phyloP scores from a whole-genome alignment of 2,888 invertebrate species.

The Drosophila macrospina region DNA sequence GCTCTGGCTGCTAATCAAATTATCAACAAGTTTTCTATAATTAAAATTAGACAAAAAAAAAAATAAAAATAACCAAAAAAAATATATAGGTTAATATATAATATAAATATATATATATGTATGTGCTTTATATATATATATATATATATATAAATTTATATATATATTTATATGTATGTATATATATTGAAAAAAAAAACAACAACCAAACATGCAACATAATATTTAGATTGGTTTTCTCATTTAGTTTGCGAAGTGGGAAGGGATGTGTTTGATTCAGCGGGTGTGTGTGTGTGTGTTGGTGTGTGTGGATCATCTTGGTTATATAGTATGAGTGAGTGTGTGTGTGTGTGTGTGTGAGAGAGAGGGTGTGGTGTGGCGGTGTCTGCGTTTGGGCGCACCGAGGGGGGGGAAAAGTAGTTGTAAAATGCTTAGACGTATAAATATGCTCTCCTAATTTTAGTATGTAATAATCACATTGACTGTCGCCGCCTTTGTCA shows the following conservation, averaged over 20 bases:
- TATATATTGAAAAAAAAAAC: slow-evolving; percentile 15
- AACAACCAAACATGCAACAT: slow-evolving; percentile 46
- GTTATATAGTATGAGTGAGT: neutral
- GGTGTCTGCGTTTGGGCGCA: slow-evolving; percentile 2
- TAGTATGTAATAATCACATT: slow-evolving; percentile 80
- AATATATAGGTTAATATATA: slow-evolving; percentile 8
- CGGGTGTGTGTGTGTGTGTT: slow-evolving; percentile 1
- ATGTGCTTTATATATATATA: slow-evolving; percentile 5
- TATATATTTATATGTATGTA: neutral
- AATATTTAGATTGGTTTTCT: slow-evolving; percentile 23
- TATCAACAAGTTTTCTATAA: slow-evolving; percentile 65
- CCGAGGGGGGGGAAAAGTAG: slow-evolving; percentile 29
- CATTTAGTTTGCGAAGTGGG: slow-evolving; percentile 2
- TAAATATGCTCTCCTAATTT: slow-evolving; percentile 78
- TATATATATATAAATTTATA: slow-evolving; percentile 1
- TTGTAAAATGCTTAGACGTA: slow-evolving; percentile 77
- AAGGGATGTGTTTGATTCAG: neutral
- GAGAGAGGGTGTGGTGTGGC: neutral
- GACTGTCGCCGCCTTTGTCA: slow-evolving; percentile 59
- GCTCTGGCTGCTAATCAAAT: slow-evolving; percentile 53
- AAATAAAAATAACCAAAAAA: slow-evolving; percentile 17
- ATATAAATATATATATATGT: slow-evolving; percentile 6
- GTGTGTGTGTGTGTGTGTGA: slow-evolving; percentile 2
- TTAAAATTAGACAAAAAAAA: slow-evolving; percentile 51
- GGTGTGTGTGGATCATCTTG: neutral